Conservation (phyloP, 2,113 vertebrate species). For the Balaeniceps rex region DNA sequence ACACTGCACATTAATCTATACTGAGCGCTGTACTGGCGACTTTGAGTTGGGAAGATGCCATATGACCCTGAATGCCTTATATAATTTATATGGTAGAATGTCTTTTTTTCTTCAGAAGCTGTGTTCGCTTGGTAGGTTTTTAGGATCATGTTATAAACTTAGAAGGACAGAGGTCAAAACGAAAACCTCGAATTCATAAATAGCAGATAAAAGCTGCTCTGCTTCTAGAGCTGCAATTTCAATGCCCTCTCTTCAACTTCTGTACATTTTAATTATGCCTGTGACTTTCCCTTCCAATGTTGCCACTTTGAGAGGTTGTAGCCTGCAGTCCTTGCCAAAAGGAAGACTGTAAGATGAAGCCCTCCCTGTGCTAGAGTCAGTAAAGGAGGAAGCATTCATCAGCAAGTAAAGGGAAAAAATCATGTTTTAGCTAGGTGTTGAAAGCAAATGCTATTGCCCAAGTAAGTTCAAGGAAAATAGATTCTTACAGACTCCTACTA, state of each 20-base stretch:
- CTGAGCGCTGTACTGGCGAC: background rate
- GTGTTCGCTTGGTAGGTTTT: background rate
- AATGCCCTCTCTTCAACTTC: background rate
- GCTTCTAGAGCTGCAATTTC: background rate
- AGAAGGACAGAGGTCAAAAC: background rate
- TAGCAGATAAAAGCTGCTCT: conserved; percentile 18
- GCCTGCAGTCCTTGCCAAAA: background rate
- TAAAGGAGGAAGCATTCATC: background rate
- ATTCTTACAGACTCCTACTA: background rate
- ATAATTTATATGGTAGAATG: background rate
- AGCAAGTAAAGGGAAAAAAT: background rate
- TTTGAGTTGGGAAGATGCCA: background rate
- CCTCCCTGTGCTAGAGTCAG: background rate
- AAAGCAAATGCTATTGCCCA: background rate
- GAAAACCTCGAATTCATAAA: conserved; percentile 4
- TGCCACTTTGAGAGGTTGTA: background rate
- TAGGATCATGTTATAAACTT: background rate
- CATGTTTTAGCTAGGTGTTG: background rate
- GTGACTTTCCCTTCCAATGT: background rate
- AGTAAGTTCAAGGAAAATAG: background rate
- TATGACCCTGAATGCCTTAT: background rate
- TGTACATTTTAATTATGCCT: conserved; percentile 16
- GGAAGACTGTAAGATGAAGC: background rate
- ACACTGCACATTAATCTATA: background rate
- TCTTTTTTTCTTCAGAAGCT: background rate